Conservation (phyloP, 2,797 vertebrate genomes). For the Lacerta bilineata region DNA sequence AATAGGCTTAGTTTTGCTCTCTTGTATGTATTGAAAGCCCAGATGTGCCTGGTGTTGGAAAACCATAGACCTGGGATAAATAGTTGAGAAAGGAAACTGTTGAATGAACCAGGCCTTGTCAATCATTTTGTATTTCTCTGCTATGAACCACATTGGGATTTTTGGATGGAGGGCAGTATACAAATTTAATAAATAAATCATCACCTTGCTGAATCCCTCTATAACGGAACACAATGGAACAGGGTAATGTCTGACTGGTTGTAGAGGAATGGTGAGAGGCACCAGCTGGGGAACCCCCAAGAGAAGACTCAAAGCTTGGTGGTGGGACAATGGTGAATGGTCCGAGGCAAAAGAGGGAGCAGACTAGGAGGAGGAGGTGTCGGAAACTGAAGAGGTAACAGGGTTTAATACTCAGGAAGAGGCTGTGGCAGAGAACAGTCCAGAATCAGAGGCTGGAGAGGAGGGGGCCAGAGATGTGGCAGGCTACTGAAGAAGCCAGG, state of each 20-base stretch:
- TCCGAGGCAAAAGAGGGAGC: too few species aligned
- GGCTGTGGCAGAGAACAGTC: too few species aligned
- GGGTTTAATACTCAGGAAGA: too few species aligned
- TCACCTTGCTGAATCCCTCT: neutral
- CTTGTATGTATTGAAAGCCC: slow-evolving; percentile 59
- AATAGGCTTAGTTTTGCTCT: slow-evolving; percentile 55
- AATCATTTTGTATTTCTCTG: slow-evolving; percentile 38
- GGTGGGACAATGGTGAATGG: too few species aligned
- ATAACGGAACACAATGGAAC: slow-evolving; percentile 39
- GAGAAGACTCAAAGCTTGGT: neutral
- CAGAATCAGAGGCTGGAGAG: too few species aligned
- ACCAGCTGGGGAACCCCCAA: neutral
- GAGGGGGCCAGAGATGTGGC: too few species aligned
- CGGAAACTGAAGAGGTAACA: too few species aligned
- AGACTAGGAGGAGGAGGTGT: too few species aligned
- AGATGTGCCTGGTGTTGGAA: slow-evolving; percentile 53
- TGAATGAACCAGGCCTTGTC: slow-evolving; percentile 42
- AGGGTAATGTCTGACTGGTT: too few species aligned
- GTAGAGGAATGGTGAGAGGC: neutral
- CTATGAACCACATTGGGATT: too few species aligned
- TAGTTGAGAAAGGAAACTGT: slow-evolving; percentile 1
- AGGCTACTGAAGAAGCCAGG: too few species aligned
- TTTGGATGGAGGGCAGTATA: too few species aligned
- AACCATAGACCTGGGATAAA: slow-evolving; percentile 36
- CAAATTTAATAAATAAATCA: neutral